Percentiles rank a stretch among this genome's conserved stretches.
These are phyloP conservation scores for Alsophila aescularia DNA, from an alignment of 2,888 invertebrate genomes.

Conservation along the genomic window DNA sequence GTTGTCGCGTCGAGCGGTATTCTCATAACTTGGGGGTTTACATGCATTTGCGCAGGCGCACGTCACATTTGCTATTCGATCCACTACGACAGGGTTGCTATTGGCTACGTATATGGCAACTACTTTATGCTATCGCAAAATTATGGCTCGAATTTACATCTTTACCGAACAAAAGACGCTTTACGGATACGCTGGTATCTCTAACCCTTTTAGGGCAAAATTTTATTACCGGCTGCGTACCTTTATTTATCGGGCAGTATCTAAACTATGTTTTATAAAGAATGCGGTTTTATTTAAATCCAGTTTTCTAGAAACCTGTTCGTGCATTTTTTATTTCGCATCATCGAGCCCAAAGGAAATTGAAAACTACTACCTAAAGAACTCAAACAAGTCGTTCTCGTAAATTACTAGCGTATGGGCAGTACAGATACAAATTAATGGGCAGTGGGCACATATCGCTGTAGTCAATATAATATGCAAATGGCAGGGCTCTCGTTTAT, in stretches of 20 bases:
- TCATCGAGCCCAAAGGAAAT: slow-evolving; percentile 33
- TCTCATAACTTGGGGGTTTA: slow-evolving; percentile 48
- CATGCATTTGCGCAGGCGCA: slow-evolving; percentile 45
- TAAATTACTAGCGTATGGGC: slow-evolving; percentile 22
- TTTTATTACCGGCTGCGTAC: slow-evolving; percentile 30
- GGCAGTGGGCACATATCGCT: slow-evolving; percentile 10
- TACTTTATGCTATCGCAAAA: slow-evolving; percentile 35
- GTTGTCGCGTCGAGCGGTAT: slow-evolving; percentile 41
- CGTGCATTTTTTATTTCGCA: slow-evolving; percentile 26
- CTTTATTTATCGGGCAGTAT: slow-evolving; percentile 30
- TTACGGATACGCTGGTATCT: slow-evolving; percentile 29
- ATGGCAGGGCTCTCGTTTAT: slow-evolving; percentile 25
- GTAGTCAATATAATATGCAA: slow-evolving; percentile 33
- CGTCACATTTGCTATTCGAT: slow-evolving; percentile 38
- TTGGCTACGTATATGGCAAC: slow-evolving; percentile 37
- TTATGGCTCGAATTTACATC: slow-evolving; percentile 39
- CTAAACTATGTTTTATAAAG: slow-evolving; percentile 29
- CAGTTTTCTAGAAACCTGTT: slow-evolving; percentile 25
- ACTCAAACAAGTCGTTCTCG: slow-evolving; percentile 33
- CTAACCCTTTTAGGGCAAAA: slow-evolving; percentile 36
- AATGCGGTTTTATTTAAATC: slow-evolving; percentile 27
- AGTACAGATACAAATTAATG: slow-evolving; percentile 19
- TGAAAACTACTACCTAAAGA: slow-evolving; percentile 35
- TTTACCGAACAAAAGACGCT: slow-evolving; percentile 34
- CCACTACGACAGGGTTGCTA: slow-evolving; percentile 33